Conservation (phyloP, 2,888 invertebrate species). For the Ennomos erosarius region DNA sequence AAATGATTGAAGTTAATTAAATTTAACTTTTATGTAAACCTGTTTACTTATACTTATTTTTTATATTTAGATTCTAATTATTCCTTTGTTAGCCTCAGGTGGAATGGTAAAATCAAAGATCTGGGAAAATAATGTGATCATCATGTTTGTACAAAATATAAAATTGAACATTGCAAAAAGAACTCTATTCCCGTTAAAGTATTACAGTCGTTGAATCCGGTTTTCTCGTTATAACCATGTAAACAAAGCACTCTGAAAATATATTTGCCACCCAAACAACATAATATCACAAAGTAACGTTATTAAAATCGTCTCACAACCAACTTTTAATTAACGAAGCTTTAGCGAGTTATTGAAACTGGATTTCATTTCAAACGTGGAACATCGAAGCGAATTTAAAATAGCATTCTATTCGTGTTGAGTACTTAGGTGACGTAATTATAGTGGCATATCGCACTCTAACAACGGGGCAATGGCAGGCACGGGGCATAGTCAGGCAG, state of each 20-base stretch:
- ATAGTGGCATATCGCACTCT: slow-evolving; percentile 49
- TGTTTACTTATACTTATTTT: no score
- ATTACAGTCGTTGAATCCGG: slow-evolving; percentile 1
- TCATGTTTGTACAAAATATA: no score
- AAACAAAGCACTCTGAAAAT: slow-evolving; percentile 20
- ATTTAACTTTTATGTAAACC: no score
- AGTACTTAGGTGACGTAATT: slow-evolving; percentile 44
- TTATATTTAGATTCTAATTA: no score
- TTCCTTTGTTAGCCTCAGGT: no score
- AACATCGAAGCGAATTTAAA: slow-evolving; percentile 9
- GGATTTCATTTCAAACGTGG: slow-evolving; percentile 18
- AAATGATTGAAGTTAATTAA: no score
- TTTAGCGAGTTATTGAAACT: slow-evolving; percentile 20
- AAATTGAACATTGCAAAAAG: no score
- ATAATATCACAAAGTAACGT: slow-evolving; percentile 26
- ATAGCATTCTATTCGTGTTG: slow-evolving; percentile 36
- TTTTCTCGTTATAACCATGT: slow-evolving; percentile 10
- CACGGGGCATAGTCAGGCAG: slow-evolving; percentile 42
- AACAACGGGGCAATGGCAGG: slow-evolving; percentile 40
- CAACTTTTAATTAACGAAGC: slow-evolving; percentile 32
- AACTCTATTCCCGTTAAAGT: no score
- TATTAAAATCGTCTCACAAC: slow-evolving; percentile 28
- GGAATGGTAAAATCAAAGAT: no score
- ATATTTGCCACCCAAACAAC: slow-evolving; percentile 24
- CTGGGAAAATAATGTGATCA: no score